Conservation (phyloP, 2,113 vertebrate species). For the Laterallus jamaicensis region DNA sequence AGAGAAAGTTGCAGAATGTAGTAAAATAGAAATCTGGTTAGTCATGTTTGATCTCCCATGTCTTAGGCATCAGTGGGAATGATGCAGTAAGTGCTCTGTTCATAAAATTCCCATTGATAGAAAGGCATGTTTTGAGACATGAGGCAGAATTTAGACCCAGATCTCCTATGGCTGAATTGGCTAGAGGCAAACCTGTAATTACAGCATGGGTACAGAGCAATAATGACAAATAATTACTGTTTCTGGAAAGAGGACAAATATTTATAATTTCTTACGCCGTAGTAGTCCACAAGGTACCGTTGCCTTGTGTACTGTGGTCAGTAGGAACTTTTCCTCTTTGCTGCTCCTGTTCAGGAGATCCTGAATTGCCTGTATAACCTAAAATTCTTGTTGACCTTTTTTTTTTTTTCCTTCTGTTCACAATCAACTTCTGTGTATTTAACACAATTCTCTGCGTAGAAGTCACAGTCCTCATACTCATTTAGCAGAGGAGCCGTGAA, state of each 20-base stretch:
- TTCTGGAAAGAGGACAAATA: background rate
- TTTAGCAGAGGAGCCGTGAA: slow-evolving; percentile 6
- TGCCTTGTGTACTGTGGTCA: background rate
- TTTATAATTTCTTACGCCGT: background rate
- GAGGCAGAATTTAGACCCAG: background rate
- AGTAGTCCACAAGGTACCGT: background rate
- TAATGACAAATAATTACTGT: background rate
- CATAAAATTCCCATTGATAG: background rate
- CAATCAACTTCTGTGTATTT: background rate
- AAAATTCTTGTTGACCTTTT: background rate
- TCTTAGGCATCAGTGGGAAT: background rate
- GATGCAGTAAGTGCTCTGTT: background rate
- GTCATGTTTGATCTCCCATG: background rate
- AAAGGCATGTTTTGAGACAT: background rate
- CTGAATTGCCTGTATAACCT: background rate
- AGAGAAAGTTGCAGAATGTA: background rate
- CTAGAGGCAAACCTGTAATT: background rate
- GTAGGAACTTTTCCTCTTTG: background rate
- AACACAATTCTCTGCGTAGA: background rate
- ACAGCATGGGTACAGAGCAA: background rate
- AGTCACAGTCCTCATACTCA: background rate
- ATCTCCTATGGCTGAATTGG: background rate
- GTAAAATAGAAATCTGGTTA: background rate
- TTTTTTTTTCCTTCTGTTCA: background rate
- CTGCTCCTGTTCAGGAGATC: background rate